Conservation (phyloP, 2,113 vertebrate genomes). For the Galeopterus variegatus region DNA sequence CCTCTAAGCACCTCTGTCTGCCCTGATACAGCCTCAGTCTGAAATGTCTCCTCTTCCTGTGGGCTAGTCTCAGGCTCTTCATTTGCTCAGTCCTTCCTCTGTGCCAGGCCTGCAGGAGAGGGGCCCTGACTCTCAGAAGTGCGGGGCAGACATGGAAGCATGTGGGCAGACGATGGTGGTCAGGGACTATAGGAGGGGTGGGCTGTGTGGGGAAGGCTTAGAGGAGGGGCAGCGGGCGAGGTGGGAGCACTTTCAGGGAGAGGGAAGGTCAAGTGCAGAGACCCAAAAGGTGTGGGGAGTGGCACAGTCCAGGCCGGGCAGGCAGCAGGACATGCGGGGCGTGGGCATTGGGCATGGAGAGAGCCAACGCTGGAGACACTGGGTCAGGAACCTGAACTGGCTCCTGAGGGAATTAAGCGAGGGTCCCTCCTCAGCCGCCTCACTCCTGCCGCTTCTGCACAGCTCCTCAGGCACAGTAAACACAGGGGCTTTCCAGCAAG, state of each 20-base stretch:
- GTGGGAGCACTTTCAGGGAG: not conserved
- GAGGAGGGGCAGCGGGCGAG: too few species aligned
- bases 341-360: too few species aligned
- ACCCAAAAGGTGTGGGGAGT: accelerated
- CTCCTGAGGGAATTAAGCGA: not conserved
- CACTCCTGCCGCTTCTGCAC: not conserved
- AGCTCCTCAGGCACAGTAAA: not conserved
- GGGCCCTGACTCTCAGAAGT: not conserved
- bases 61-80: not conserved
- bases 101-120: not conserved
- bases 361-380: not conserved
- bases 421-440: not conserved
- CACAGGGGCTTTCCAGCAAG: not conserved
- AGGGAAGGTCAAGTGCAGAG: not conserved
- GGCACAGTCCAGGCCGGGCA: not conserved
- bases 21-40: too few species aligned
- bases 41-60: not conserved
- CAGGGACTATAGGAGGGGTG: not conserved
- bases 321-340: not conserved
- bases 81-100: too few species aligned
- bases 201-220: not conserved
- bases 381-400: not conserved
- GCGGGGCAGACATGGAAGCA: not conserved
- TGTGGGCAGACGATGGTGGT: not conserved
- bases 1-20: not conserved